Percentiles rank a stretch among this genome's conserved stretches.
Evolutionary conservation across 2,797 vertebrate species (phyloP).

Genomic region (Mus caroli): DNA sequence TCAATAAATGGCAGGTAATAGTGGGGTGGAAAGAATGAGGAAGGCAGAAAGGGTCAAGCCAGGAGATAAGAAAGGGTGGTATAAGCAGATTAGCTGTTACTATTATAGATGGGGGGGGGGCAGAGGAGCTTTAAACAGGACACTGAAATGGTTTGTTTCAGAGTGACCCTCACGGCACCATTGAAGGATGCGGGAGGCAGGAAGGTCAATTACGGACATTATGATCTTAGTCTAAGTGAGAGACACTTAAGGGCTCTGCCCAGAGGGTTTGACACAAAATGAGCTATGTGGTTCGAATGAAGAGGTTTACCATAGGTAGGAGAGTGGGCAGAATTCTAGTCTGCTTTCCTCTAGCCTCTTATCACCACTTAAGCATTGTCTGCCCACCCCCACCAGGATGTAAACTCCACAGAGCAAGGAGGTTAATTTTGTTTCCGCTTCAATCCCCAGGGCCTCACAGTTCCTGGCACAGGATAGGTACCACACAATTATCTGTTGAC

Average conservation of each 20-base stretch:
- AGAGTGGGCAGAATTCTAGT: constrained; percentile 31
- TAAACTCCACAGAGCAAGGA: constrained; percentile 36
- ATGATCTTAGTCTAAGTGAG: neutral
- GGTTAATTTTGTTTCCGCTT: constrained; percentile 50
- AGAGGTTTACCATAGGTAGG: neutral
- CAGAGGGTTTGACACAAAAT: neutral
- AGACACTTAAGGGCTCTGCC: neutral
- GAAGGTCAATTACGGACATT: neutral
- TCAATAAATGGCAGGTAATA: no score
- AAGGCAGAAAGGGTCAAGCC: neutral
- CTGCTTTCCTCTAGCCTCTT: neutral
- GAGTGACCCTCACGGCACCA: neutral
- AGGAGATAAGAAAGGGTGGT: neutral
- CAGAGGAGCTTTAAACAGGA: neutral
- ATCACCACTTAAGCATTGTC: constrained; percentile 17
- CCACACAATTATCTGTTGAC: constrained; percentile 47
- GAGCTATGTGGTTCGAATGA: neutral
- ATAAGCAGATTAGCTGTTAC: neutral
- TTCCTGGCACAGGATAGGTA: constrained; percentile 56
- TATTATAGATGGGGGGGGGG: neutral
- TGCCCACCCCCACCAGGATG: neutral
- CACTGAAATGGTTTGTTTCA: neutral
- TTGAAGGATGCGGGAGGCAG: neutral
- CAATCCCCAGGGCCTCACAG: constrained; percentile 42
- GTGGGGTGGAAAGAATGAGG: neutral